Percentiles rank a stretch among this genome's conserved stretches.
phyloP scores from a whole-genome alignment of 2,888 invertebrate species.

The Cenopis cana region DNA sequence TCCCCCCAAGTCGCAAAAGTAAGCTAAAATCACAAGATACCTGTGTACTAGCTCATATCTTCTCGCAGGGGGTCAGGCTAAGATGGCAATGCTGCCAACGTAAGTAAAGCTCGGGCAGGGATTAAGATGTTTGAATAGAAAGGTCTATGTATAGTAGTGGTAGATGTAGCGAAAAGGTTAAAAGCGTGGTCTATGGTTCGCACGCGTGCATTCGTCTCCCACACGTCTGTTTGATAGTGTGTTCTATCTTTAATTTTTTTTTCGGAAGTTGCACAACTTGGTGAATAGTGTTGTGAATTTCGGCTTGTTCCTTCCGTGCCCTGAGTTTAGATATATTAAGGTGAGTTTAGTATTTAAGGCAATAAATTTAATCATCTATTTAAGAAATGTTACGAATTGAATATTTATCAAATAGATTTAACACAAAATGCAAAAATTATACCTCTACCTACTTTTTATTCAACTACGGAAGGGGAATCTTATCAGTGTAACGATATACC shows the following conservation, averaged over 20 bases:
- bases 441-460: too few relatives aligned
- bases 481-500: too few relatives aligned
- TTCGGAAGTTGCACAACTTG: conserved; percentile 38
- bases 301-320: conserved; percentile 34
- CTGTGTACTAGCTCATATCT: neutral
- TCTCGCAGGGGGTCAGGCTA: neutral
- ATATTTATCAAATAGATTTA: neutral
- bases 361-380: neutral
- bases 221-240: conserved; percentile 49
- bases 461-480: too few relatives aligned
- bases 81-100: conserved; percentile 42
- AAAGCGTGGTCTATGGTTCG: conserved; percentile 67
- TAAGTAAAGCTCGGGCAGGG: conserved; percentile 46
- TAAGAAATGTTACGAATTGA: neutral
- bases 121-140: conserved; percentile 37
- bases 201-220: conserved; percentile 67
- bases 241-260: conserved; percentile 47
- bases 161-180: conserved; percentile 62
- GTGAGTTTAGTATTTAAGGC: conserved; percentile 30
- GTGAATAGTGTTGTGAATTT: conserved; percentile 53
- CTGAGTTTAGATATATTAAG: conserved; percentile 34
- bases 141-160: conserved; percentile 58
- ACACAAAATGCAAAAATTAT: neutral
- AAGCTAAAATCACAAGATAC: neutral
- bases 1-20: conserved; percentile 50